Evolutionary conservation across 2,888 invertebrate genomes (phyloP).

Genomic region (Tetropium fuscum): DNA sequence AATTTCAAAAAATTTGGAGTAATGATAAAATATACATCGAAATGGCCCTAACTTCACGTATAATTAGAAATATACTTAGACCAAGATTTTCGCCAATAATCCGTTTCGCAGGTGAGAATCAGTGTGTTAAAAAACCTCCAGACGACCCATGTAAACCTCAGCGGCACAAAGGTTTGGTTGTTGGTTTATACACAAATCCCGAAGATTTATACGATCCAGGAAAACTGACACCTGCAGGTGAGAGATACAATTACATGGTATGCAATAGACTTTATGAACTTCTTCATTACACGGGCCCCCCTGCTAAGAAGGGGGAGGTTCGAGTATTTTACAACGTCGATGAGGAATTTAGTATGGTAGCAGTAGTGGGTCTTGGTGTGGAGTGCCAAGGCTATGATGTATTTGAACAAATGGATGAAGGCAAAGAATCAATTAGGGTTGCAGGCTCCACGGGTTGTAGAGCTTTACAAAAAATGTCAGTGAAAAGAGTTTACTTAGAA

Average conservation of each 20-base stretch:
- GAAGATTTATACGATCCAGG: slow-evolving; percentile 70
- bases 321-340: slow-evolving; percentile 76
- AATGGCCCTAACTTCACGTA: slow-evolving; percentile 33
- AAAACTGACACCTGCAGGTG: slow-evolving; percentile 72
- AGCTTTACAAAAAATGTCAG: slow-evolving; percentile 69
- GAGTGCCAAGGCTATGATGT: slow-evolving; percentile 76
- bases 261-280: slow-evolving; percentile 71
- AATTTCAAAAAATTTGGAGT: slow-evolving; percentile 40
- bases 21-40: slow-evolving; percentile 15
- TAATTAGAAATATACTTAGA: slow-evolving; percentile 18
- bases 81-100: slow-evolving; percentile 21
- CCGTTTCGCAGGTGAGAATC: slow-evolving; percentile 16
- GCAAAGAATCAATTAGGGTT: slow-evolving; percentile 78
- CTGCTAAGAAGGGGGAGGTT: slow-evolving; percentile 69
- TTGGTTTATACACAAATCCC: slow-evolving; percentile 73
- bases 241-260: slow-evolving; percentile 70
- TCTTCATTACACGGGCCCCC: slow-evolving; percentile 64
- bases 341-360: slow-evolving; percentile 73
- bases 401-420: slow-evolving; percentile 79
- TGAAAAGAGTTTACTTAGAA: slow-evolving; percentile 75
- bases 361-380: slow-evolving; percentile 80
- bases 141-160: slow-evolving; percentile 54
- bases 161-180: slow-evolving; percentile 68
- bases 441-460: slow-evolving; percentile 75
- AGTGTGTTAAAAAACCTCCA: slow-evolving; percentile 31